phyloP scores from a whole-genome alignment of 2,888 invertebrate genomes.

The Oxycera nigricornis region DNA sequence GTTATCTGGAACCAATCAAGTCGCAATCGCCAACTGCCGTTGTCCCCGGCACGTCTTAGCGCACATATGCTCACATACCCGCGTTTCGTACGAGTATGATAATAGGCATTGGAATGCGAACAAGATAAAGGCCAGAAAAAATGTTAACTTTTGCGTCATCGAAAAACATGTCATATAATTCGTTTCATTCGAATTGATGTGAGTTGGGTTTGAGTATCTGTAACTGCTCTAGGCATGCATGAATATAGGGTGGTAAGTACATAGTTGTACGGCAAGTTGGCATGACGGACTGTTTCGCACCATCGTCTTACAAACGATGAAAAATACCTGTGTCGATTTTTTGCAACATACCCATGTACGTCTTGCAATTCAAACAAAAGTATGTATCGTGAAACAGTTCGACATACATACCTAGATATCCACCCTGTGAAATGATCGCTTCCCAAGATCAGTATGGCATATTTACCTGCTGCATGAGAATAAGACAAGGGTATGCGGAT shows the following conservation, averaged over 20 bases:
- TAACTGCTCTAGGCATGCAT: background rate
- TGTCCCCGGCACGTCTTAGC: background rate
- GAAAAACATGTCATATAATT: conserved; percentile 30
- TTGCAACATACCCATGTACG: too few species aligned
- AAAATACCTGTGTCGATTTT: too few species aligned
- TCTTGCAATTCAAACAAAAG: too few species aligned
- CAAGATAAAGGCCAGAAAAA: conserved; percentile 28
- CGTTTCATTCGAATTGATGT: background rate
- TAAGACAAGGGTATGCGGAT: too few species aligned
- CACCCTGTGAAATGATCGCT: too few species aligned
- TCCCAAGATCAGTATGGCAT: too few species aligned
- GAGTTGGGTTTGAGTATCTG: background rate
- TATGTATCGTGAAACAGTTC: too few species aligned
- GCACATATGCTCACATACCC: background rate
- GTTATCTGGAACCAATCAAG: conserved; percentile 12
- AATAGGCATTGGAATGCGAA: conserved; percentile 39
- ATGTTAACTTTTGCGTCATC: conserved; percentile 32
- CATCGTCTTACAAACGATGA: too few species aligned
- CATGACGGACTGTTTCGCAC: too few species aligned
- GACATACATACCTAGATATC: too few species aligned
- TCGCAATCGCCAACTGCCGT: background rate
- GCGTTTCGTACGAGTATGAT: conserved; percentile 29
- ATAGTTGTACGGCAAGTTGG: too few species aligned
- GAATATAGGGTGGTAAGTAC: background rate
- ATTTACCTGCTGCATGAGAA: too few species aligned